Evolutionary conservation across 2,888 invertebrate genomes (phyloP).

Genomic region (Bellardia bayeri): DNA sequence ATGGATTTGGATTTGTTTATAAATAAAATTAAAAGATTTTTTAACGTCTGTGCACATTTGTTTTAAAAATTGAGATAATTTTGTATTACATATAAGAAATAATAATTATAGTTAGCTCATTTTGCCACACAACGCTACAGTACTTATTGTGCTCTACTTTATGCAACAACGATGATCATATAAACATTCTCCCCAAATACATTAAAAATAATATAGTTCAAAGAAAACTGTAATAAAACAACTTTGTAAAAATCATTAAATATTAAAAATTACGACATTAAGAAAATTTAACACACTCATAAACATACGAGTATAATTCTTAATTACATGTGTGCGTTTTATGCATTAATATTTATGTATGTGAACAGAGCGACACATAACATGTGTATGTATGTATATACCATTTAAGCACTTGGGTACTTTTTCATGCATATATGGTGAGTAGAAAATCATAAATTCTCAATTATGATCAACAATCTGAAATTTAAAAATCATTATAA

Average conservation of each 20-base stretch:
- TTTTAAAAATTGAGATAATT: too few relatives aligned
- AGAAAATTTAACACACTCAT: not conserved
- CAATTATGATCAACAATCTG: too few relatives aligned
- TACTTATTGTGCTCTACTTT: not conserved
- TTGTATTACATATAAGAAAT: too few relatives aligned
- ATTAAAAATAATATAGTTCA: conserved; percentile 1
- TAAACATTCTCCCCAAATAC: not conserved
- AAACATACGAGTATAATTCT: not conserved
- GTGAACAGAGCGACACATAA: not conserved
- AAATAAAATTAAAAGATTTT: too few relatives aligned
- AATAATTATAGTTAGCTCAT: too few relatives aligned
- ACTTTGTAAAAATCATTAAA: conserved; percentile 2
- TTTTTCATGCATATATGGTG: too few relatives aligned
- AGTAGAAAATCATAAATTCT: too few relatives aligned
- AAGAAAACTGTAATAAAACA: not conserved
- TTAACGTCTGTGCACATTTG: too few relatives aligned
- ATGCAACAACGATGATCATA: not conserved
- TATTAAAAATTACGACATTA: not conserved
- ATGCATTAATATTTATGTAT: not conserved
- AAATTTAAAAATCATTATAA: too few relatives aligned
- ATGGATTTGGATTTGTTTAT: too few relatives aligned
- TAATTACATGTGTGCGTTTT: not conserved
- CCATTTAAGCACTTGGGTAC: too few relatives aligned
- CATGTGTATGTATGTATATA: too few relatives aligned
- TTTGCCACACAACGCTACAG: not conserved